Base-by-base conservation (phyloP, 2,113 vertebrate species). In the Pygoscelis antarcticus region DNA sequence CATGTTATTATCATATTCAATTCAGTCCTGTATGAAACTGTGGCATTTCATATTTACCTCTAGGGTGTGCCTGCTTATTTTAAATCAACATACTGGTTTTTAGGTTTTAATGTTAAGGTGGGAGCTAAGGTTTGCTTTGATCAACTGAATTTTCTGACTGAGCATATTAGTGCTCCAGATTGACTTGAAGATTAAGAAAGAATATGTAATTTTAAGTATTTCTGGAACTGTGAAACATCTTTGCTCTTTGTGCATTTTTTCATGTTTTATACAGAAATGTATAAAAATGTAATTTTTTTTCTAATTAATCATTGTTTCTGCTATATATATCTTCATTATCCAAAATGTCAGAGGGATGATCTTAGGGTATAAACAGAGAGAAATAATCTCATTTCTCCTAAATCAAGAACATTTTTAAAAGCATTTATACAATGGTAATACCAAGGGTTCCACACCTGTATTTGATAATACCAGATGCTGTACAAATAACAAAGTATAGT, bases 31-130 rank as follows among this genome's bases (percentile, higher is more conserved):
- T 64, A 65, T 72, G 85, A 89, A 93, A 90, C 32, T 16, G 25
- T 87, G 92, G 81, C 76, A 76, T 95, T 97, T 87, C 18, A 22
- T 55, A 66, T 74, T 86, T 93, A 77, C 29, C 84, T 96, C 58
- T 36, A 89, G 80, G 62, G 40, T 64, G 23, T 87, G 58, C 42
- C 84, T 89, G 15, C 30, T 93, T 89, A 58, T 93, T 94, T 96
- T 83, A 93, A 91, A 77, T 90, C 87, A 96, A 7, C 34, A 29
- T 36, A 54, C 14, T 69, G 21, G 0, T 21, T 83, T 89, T 93
- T 27, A 86, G 60, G 52, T 87, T 82, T 91, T 46, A 77, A 62
- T 27, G 32, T 54, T 86, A 81, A 90, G 42, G 42, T 83, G 69
- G 34, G 47, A 96, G 46, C 54, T 75, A 87, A 89, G 17, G 22